Evolutionary conservation across 35 echinoderm and acorn worm species (phyloP), one percentile per base, ranked within the genome.

Genomic region (Diadema setosum): DNA sequence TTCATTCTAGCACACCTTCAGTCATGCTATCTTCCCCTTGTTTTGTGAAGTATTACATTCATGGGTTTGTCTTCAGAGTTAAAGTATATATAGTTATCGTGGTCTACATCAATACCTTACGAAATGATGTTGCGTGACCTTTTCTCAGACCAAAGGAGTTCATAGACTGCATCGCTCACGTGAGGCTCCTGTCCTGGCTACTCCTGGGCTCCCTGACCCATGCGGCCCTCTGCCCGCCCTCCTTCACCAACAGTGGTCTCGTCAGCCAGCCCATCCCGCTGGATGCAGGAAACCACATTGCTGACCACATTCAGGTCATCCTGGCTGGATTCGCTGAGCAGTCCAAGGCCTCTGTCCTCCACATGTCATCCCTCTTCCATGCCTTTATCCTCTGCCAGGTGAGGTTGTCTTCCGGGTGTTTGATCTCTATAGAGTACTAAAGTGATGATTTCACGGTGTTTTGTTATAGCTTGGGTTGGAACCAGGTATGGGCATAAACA

Each of bases 351-450:
- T 99, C 96, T 0, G 93, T 99, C 15, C 86, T 99, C 45, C 96
- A 99, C 74, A 99, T 99, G 96, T 99, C 96, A 61, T 99, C 96
- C 3, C 65, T 99, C 42, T 95, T 94, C 57, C 96, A 99, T 92
- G 96, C 93, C 56, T 99, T 99, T 42, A 99, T 99, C 46, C 90
- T 99, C 2, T 99, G 96, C 64, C 96, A 99, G 96, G 96, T 99
- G 76, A 58, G 29, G 15, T 21, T 52, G 48, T 9, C 48, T n/a
- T n/a, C n/a, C n/a, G n/a, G n/a, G n/a, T n/a, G n/a, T n/a, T n/a
- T n/a, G n/a, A n/a, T n/a, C n/a, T n/a, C n/a, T n/a, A n/a, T n/a
- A n/a, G n/a, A n/a, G n/a, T n/a, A n/a, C n/a, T n/a, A n/a, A n/a
- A n/a, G n/a, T n/a, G n/a, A n/a, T n/a, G n/a, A n/a, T n/a, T n/a